phyloP scores from a whole-genome alignment of 2,797 vertebrate genomes.

The Oreochromis grahami region DNA sequence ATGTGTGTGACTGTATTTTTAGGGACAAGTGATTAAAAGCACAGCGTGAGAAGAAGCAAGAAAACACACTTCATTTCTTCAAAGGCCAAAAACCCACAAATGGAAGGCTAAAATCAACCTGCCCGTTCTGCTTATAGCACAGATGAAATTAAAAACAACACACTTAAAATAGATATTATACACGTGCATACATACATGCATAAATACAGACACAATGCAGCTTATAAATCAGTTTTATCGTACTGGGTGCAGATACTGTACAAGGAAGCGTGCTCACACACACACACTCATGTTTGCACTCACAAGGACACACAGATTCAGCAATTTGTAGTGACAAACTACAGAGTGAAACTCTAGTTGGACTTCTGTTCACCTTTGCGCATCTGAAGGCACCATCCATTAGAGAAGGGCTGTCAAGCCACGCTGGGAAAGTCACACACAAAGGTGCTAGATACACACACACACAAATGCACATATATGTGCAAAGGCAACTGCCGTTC shows the following conservation, averaged over 20 bases:
- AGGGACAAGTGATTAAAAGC: constrained; percentile 22
- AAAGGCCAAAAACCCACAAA: constrained; percentile 15
- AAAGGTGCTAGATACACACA: neutral
- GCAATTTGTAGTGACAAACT: constrained; percentile 50
- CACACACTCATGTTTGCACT: neutral
- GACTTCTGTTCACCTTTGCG: constrained; percentile 50
- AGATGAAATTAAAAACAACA: neutral
- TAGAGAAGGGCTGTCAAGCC: constrained; percentile 27
- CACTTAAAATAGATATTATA: neutral
- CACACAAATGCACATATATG: neutral
- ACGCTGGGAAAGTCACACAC: constrained; percentile 20
- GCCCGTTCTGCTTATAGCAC: constrained; percentile 16
- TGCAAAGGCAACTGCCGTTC: neutral
- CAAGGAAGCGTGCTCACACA: neutral
- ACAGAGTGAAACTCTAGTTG: constrained; percentile 28
- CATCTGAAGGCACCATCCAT: constrained; percentile 37
- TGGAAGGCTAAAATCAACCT: constrained; percentile 27
- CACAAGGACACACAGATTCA: neutral
- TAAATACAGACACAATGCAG: neutral
- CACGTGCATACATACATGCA: neutral
- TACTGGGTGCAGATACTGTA: neutral
- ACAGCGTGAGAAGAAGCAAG: constrained; percentile 14
- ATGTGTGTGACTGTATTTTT: constrained; percentile 12
- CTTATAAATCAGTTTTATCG: neutral
- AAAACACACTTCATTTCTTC: constrained; percentile 34